These are phyloP conservation scores for Caenorhabditis tropicalis DNA, from an alignment of 1,140 invertebrate genomes.

Conservation along the genomic window DNA sequence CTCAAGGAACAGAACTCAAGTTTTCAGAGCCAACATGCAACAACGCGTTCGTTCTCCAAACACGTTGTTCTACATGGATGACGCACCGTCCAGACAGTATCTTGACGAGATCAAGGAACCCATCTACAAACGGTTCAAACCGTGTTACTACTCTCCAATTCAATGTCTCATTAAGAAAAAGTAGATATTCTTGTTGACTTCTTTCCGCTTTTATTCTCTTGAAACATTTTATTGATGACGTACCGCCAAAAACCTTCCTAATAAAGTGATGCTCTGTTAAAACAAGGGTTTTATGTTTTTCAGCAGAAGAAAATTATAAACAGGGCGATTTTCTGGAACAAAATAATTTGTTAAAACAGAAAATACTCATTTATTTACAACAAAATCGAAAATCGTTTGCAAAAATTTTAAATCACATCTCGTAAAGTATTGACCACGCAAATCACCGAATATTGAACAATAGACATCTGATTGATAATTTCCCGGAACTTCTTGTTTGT, in stretches of 20 bases:
- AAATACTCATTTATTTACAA: no score
- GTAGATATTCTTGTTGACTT: not conserved
- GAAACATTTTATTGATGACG: not conserved
- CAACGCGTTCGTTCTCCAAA: not conserved
- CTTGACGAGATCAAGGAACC: not conserved
- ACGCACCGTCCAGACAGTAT: not conserved
- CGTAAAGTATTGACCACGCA: slow-evolving; percentile 46
- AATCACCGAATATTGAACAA: slow-evolving; percentile 51
- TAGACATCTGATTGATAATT: slow-evolving; percentile 47
- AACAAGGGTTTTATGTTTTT: not conserved
- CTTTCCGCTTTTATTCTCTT: not conserved
- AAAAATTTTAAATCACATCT: slow-evolving; percentile 45
- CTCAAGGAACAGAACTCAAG: not conserved
- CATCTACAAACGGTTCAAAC: slow-evolving; percentile 38
- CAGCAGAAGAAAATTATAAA: no score
- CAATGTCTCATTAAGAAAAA: slow-evolving; percentile 34
- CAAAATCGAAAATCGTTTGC: not conserved
- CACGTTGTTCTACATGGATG: not conserved
- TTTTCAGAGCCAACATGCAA: slow-evolving; percentile 12
- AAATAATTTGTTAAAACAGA: no score
- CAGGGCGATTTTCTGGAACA: no score
- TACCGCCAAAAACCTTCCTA: not conserved
- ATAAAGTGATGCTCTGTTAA: slow-evolving; percentile 15
- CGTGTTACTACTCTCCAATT: slow-evolving; percentile 39
- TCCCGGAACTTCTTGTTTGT: not conserved